These are phyloP conservation scores for Hymenopus coronatus DNA, from an alignment of 2,888 invertebrate genomes.

Conservation along the genomic window DNA sequence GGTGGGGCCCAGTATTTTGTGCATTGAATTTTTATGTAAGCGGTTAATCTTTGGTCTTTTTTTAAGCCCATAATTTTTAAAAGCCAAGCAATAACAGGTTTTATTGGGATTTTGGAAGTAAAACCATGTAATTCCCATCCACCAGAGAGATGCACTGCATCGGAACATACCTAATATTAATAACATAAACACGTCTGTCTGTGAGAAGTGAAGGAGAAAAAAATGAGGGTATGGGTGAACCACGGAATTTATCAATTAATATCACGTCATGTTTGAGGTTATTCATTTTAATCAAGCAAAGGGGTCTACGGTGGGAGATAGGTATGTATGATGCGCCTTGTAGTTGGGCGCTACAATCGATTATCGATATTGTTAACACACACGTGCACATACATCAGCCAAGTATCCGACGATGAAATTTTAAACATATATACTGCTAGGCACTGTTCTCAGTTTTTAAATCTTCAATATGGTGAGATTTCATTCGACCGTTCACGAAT, in stretches of 20 bases:
- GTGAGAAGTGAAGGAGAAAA: background rate
- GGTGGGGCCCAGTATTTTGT: background rate
- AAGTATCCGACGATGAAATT: background rate
- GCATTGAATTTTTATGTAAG: background rate
- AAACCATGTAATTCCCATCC: background rate
- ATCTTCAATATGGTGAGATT: background rate
- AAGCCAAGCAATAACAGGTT: background rate
- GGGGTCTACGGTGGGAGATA: constrained; percentile 1
- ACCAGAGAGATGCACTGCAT: background rate
- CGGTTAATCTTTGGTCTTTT: background rate
- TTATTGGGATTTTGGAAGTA: background rate
- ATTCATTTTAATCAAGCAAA: constrained; percentile 20
- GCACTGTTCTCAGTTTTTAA: background rate
- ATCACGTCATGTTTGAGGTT: constrained; percentile 15
- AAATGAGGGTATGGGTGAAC: background rate
- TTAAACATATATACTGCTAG: background rate
- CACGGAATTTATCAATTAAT: constrained; percentile 22
- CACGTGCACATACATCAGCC: background rate
- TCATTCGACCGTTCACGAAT: background rate
- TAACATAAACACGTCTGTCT: constrained; percentile 17
- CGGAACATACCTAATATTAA: background rate
- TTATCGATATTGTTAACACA: constrained; percentile 1
- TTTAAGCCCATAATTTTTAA: background rate
- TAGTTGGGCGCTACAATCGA: constrained; percentile 12
- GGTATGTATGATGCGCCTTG: constrained; percentile 15